A percentile compares a stretch with the other conserved stretches of the same genome.
Conservation (phyloP, 2,113 vertebrate species). For the Sula dactylatra region DNA sequence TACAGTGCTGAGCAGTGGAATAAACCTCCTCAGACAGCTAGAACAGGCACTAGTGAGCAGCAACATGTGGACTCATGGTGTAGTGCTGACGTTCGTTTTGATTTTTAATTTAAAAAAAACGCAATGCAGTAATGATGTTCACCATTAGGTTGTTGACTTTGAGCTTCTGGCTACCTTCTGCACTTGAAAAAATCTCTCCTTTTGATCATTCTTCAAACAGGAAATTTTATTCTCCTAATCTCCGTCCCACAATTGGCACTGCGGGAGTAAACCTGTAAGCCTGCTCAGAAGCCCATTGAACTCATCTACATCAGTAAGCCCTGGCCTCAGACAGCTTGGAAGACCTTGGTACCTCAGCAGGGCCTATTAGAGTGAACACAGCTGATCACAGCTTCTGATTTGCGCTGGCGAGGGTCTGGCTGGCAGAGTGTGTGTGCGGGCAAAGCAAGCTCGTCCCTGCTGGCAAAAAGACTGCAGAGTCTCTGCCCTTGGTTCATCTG, state of each 20-base stretch:
- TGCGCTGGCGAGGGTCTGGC: not conserved
- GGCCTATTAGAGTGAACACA: not conserved
- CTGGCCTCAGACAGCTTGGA: not conserved
- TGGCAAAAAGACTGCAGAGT: not conserved
- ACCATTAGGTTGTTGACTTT: not conserved
- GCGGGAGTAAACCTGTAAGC: not conserved
- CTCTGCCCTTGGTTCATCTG: not conserved
- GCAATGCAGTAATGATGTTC: not conserved
- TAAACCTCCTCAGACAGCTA: not conserved
- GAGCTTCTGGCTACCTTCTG: not conserved
- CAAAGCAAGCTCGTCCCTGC: not conserved
- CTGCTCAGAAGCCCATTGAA: not conserved
- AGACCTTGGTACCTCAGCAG: not conserved
- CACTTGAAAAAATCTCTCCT: not conserved
- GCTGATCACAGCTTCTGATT: not conserved
- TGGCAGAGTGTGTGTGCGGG: not conserved
- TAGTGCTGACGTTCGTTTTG: not conserved
- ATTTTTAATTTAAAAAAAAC: not conserved
- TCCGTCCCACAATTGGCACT: not conserved
- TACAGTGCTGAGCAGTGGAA: not conserved
- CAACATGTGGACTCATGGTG: not conserved
- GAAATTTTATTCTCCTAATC: conserved; percentile 5
- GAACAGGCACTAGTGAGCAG: not conserved
- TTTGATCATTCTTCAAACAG: not conserved
- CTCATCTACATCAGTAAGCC: not conserved